Evolutionary conservation across 92 coral and sea anemone genomes (phyloP).

Genomic region (Desmophyllum pertusum): DNA sequence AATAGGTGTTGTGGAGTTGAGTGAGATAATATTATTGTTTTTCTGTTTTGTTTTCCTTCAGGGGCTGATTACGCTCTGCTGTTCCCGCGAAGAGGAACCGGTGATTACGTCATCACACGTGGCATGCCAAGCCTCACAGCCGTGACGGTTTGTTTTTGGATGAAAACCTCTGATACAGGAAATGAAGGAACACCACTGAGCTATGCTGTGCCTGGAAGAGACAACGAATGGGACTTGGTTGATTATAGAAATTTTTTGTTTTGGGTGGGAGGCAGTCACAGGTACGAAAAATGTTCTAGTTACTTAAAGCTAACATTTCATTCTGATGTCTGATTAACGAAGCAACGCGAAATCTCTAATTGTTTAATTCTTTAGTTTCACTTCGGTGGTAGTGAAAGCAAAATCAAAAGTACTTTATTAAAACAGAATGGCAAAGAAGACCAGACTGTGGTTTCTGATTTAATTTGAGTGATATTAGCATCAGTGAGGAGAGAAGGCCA

Average conservation of each 20-base stretch:
- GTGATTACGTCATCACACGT: constrained; percentile 31
- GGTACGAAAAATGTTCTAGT: neutral
- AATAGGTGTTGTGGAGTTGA: neutral
- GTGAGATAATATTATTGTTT: neutral
- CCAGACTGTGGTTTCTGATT: too few relatives aligned
- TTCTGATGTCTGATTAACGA: too few relatives aligned
- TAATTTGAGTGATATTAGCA: too few relatives aligned
- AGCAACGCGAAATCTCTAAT: too few relatives aligned
- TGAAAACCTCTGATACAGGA: constrained; percentile 28
- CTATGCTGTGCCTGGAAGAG: neutral
- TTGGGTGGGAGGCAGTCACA: neutral
- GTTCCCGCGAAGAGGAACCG: constrained; percentile 36
- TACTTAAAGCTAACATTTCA: neutral
- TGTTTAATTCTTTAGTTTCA: too few relatives aligned
- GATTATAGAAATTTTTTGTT: neutral
- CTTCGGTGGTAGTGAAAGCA: too few relatives aligned
- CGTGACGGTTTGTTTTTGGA: constrained; percentile 37
- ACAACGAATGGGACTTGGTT: constrained; percentile 13
- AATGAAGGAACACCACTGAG: constrained; percentile 5
- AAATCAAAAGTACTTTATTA: too few relatives aligned
- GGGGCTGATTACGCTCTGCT: neutral
- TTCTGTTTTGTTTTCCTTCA: neutral
- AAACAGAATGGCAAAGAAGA: too few relatives aligned
- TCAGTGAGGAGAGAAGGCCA: too few relatives aligned
- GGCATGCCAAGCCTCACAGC: constrained; percentile 29